These are phyloP conservation scores for Coleophora flavipennella DNA, from an alignment of 2,888 invertebrate genomes.

Conservation along the genomic window DNA sequence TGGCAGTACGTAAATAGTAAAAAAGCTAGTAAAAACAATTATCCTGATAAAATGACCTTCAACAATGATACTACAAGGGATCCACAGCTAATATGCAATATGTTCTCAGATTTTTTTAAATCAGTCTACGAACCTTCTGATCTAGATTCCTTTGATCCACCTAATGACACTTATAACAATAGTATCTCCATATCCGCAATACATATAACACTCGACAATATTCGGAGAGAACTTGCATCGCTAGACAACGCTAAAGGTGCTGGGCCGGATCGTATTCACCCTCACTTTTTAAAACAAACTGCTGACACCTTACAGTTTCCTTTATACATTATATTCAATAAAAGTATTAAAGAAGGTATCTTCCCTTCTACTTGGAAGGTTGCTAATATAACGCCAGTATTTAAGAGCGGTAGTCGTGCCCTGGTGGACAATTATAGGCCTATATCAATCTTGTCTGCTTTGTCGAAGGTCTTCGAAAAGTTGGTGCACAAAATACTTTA, in stretches of 20 bases:
- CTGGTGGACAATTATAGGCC: not conserved
- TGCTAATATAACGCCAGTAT: not conserved
- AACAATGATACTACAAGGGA: too few species aligned
- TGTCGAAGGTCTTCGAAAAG: conserved; percentile 1
- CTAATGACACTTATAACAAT: too few species aligned
- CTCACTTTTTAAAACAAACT: not conserved
- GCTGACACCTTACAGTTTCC: not conserved
- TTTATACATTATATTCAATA: not conserved
- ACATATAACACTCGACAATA: too few species aligned
- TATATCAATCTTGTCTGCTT: conserved; percentile 1
- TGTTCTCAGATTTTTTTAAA: too few species aligned
- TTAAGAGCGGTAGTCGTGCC: not conserved
- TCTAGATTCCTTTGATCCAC: too few species aligned
- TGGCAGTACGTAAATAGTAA: conserved; percentile 1
- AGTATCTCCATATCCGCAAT: too few species aligned
- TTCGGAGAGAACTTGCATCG: not conserved
- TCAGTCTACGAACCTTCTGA: not conserved
- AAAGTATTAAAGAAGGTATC: not conserved
- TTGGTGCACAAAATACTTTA: not conserved
- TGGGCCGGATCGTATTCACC: not conserved
- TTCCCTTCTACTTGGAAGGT: conserved; percentile 1
- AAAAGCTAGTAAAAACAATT: not conserved
- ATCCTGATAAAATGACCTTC: too few species aligned
- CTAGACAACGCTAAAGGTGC: not conserved
- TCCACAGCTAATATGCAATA: too few species aligned